Evolutionary conservation across 2,888 invertebrate species (phyloP), one percentile per base, ranked within the genome.

Genomic region (Teleiodes luculella): DNA sequence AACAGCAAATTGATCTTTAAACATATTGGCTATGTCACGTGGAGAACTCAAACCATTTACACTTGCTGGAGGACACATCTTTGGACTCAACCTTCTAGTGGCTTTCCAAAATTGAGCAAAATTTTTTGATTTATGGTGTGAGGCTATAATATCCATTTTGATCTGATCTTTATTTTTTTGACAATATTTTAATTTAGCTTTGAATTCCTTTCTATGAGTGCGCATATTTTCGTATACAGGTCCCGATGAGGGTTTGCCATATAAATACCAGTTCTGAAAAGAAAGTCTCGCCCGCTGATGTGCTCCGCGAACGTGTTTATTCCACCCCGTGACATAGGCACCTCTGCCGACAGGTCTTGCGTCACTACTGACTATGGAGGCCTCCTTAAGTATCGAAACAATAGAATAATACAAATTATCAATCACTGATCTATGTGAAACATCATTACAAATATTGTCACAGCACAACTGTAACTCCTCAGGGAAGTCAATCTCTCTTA

Each of bases 401-500:
- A 47, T 31, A 3, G 47, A 47, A 3, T 47, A 33, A 16, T 47
- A 47, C 47, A 47, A 8, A 7, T 31, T 47, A 16, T 47, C 16
- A 33, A 31, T 47, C 2, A 33, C 33, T 1, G 2, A 16, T 16
- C 33, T 31, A 47, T 47, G 47, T 47, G 10, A 18, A 8, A 11
- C 14, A 33, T 16, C 5, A 14, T n/a, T 47, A 47, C 47, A 47
- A 3, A 47, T 2, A 6, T 16, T 31, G 31, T 57, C 57, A 45
- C 52, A 51, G 52, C 57, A 57, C 3, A n/a, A 30, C 18, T 28
- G 8, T 4, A 57, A 7, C 10, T 41, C 51, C 1, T 28, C 7
- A 1, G 57, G 57, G 31, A 54, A 57, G 41, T 57, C 52, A 24
- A 57, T 43, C 4, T 43, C 47, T 36, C 37, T 28, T n/a, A n/a